These are phyloP conservation scores for Acipenser transmontanus DNA, from an alignment of 2,797 vertebrate species.

Conservation along the genomic window DNA sequence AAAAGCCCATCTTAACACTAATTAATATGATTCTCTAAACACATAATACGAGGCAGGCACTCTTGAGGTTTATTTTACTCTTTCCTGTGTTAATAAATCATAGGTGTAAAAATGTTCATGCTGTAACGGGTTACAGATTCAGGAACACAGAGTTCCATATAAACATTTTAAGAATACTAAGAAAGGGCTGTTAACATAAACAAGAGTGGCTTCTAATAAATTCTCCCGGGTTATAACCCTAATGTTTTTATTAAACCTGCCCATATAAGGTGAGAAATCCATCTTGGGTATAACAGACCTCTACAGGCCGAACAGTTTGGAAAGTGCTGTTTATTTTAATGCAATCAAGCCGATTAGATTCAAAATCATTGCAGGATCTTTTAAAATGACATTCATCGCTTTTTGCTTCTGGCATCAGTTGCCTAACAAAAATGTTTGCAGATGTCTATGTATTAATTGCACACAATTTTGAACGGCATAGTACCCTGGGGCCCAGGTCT, in stretches of 20 bases:
- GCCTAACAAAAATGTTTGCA: constrained; percentile 55
- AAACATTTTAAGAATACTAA: constrained; percentile 25
- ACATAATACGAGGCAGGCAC: constrained; percentile 6
- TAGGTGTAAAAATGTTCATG: constrained; percentile 21
- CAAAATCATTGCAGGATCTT: constrained; percentile 42
- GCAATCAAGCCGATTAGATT: constrained; percentile 52
- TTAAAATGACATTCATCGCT: constrained; percentile 44
- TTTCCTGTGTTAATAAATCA: constrained; percentile 13
- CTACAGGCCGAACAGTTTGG: constrained; percentile 33
- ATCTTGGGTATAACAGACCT: constrained; percentile 34
- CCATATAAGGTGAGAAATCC: constrained; percentile 59
- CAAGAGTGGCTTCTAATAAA: constrained; percentile 49
- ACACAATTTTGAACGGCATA: constrained; percentile 53
- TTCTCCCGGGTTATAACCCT: constrained; percentile 48
- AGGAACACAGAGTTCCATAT: constrained; percentile 17
- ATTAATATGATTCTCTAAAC: constrained; percentile 1
- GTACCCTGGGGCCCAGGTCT: constrained; percentile 44
- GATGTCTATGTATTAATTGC: constrained; percentile 60
- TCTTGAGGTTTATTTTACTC: constrained; percentile 21
- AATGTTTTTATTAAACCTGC: constrained; percentile 50
- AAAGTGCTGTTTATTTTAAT: constrained; percentile 51
- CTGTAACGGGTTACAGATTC: constrained; percentile 20
- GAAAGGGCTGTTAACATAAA: constrained; percentile 51
- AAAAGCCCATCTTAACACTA: background rate
- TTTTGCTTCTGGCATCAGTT: constrained; percentile 51